These are phyloP conservation scores for Amiota mariae DNA, from an alignment of 2,888 invertebrate genomes.

Conservation along the genomic window DNA sequence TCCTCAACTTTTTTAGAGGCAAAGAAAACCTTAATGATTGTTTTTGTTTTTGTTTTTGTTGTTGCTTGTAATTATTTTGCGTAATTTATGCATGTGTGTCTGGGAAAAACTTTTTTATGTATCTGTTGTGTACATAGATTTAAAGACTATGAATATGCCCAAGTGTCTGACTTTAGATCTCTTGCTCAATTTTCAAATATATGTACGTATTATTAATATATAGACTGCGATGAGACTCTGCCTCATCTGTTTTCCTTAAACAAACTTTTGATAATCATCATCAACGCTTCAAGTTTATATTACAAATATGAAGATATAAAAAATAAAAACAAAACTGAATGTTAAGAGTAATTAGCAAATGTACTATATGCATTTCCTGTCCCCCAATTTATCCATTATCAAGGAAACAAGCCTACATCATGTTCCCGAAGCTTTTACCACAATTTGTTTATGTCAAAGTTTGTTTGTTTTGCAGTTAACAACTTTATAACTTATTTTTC, in stretches of 20 bases:
- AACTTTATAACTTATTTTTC: constrained; percentile 10
- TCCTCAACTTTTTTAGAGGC: neutral
- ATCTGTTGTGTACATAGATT: neutral
- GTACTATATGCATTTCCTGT: neutral
- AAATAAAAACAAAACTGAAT: neutral
- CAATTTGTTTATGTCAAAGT: constrained; percentile 16
- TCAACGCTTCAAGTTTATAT: constrained; percentile 6
- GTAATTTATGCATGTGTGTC: constrained; percentile 26
- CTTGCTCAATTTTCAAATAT: neutral
- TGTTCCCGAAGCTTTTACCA: neutral
- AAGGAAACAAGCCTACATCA: too few species aligned
- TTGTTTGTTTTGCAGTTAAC: neutral
- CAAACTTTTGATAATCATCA: too few species aligned
- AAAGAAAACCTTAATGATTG: neutral
- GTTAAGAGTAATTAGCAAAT: constrained; percentile 24
- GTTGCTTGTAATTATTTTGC: constrained; percentile 27
- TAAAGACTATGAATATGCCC: too few species aligned
- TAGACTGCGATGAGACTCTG: neutral
- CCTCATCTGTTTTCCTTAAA: neutral
- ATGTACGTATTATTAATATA: too few species aligned
- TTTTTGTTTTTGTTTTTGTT: constrained; percentile 16
- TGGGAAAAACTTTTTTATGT: neutral
- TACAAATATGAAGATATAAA: constrained; percentile 15
- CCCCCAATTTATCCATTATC: too few species aligned
- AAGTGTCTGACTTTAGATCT: neutral